Percentiles rank a stretch among this genome's conserved stretches.
Evolutionary conservation across 1,140 invertebrate species (phyloP).

Genomic region (Schlechtendalia chinensis): DNA sequence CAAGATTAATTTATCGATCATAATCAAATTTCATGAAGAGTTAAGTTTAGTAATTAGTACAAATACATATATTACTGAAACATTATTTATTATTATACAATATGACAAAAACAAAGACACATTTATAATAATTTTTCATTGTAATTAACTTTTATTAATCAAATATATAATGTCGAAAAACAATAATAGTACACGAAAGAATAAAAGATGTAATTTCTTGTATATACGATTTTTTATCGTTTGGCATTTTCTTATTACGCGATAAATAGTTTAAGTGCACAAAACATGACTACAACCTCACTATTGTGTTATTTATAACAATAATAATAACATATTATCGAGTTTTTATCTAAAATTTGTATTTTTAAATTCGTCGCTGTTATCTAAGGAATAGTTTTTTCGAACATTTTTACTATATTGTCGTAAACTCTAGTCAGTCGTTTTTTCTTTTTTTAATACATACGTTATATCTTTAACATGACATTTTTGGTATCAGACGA

Average conservation of each 20-base stretch:
- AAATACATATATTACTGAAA: too few relatives aligned
- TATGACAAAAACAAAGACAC: too few relatives aligned
- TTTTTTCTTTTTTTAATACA: background rate
- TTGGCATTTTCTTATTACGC: background rate
- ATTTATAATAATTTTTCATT: too few relatives aligned
- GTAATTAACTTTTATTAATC: background rate
- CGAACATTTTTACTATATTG: background rate
- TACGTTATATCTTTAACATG: too few relatives aligned
- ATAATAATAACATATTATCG: background rate
- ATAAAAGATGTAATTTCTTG: background rate
- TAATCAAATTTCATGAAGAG: too few relatives aligned
- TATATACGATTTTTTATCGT: background rate
- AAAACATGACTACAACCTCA: background rate
- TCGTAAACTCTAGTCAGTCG: background rate
- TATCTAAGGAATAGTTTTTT: background rate
- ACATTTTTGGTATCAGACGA: too few relatives aligned
- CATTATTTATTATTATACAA: too few relatives aligned
- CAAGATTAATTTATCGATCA: too few relatives aligned
- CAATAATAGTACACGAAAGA: background rate
- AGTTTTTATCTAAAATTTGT: background rate
- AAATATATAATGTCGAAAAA: background rate
- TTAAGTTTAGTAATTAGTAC: too few relatives aligned
- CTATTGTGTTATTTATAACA: background rate
- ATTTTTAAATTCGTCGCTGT: background rate
- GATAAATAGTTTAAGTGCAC: background rate